phyloP scores from a whole-genome alignment of 1,140 invertebrate species.

The Bombus difficillimus region DNA sequence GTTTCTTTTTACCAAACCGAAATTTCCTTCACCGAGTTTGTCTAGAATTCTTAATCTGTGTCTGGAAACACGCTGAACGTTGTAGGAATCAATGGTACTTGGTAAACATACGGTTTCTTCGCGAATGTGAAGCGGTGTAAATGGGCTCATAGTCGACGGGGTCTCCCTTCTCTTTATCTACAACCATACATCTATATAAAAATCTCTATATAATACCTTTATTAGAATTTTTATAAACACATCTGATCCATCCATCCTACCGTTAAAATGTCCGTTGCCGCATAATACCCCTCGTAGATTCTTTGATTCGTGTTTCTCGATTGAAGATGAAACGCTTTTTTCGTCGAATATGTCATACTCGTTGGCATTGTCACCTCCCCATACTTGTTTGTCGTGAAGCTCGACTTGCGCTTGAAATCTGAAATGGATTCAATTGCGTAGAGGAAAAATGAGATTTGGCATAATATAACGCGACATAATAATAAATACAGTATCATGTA shows the following conservation, averaged over 20 bases:
- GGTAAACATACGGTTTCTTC: conserved; percentile 83
- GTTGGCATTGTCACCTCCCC: conserved; percentile 56
- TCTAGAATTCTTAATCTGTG: conserved; percentile 92
- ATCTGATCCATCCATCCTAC: conserved; percentile 75
- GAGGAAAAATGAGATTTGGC: not conserved
- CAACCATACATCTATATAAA: conserved; percentile 38
- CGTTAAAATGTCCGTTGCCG: conserved; percentile 88
- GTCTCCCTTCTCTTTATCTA: conserved; percentile 86
- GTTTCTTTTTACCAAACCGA: conserved; percentile 89
- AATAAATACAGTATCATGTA: too few species aligned
- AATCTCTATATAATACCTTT: not conserved
- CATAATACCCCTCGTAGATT: conserved; percentile 87
- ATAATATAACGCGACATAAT: not conserved
- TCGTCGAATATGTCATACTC: conserved; percentile 67
- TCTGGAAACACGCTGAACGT: conserved; percentile 85
- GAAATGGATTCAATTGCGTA: conserved; percentile 2
- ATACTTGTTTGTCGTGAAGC: conserved; percentile 68
- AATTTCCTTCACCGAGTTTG: conserved; percentile 93
- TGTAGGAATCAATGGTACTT: conserved; percentile 71
- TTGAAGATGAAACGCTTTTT: conserved; percentile 67
- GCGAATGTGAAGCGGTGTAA: conserved; percentile 88
- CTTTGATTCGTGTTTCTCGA: conserved; percentile 77
- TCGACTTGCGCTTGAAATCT: conserved; percentile 73
- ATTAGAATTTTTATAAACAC: not conserved
- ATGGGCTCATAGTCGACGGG: conserved; percentile 82